A percentile compares a stretch with the other conserved stretches of the same genome.
Evolutionary conservation across 2,888 invertebrate genomes (phyloP).

Genomic region (Buathra laborator): DNA sequence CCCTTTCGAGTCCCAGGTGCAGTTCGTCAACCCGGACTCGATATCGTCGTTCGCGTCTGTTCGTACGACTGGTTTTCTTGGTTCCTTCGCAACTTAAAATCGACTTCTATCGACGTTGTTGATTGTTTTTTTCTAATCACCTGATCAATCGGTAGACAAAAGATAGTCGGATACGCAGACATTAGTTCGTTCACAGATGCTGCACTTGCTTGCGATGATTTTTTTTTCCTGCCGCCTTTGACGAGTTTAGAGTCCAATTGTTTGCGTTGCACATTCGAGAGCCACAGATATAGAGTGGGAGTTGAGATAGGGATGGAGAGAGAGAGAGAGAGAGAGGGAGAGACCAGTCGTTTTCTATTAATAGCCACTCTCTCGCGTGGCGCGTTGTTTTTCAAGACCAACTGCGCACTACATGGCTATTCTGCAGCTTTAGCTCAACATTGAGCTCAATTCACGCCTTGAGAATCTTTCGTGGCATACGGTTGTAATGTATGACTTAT

Average conservation of each 20-base stretch:
- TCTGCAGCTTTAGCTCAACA: constrained; percentile 13
- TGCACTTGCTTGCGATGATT: background rate
- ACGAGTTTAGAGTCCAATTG: constrained; percentile 25
- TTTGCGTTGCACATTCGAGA: constrained; percentile 47
- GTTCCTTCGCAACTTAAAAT: background rate
- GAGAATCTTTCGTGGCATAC: background rate
- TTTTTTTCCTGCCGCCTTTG: constrained; percentile 33
- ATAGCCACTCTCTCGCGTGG: constrained; percentile 41
- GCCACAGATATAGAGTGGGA: constrained; percentile 19
- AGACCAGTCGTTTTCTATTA: constrained; percentile 46
- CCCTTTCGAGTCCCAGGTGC: constrained; percentile 21
- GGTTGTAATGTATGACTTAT: background rate
- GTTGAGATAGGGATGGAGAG: background rate
- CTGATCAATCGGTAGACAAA: background rate
- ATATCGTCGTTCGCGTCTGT: constrained; percentile 6
- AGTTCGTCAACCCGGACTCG: constrained; percentile 29
- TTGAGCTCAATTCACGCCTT: background rate
- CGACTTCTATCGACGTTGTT: background rate
- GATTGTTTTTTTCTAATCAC: background rate
- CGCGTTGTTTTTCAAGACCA: constrained; percentile 58
- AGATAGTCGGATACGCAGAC: background rate
- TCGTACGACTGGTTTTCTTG: constrained; percentile 12
- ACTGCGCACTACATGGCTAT: constrained; percentile 43
- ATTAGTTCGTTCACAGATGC: background rate
- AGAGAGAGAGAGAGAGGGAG: constrained; percentile 20